phyloP scores from a whole-genome alignment of 2,888 invertebrate genomes.

The Dynastes grantii region DNA sequence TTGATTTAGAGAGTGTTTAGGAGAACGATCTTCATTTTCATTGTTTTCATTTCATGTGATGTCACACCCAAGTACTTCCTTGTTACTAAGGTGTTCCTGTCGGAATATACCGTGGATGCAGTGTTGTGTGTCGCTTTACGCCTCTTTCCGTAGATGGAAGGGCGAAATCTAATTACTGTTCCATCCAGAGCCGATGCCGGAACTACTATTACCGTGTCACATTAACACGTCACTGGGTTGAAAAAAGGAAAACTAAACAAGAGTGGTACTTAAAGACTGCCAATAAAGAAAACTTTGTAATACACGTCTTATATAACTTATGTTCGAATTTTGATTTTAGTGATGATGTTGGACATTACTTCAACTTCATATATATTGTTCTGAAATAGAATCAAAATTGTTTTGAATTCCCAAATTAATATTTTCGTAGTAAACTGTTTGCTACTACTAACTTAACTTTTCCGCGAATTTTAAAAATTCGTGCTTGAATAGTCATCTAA shows the following conservation, averaged over 20 bases:
- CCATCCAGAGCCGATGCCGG: background rate
- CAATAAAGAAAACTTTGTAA: background rate
- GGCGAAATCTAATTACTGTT: constrained; percentile 1
- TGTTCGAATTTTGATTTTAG: background rate
- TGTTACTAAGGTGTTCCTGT: too few relatives aligned
- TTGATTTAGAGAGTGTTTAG: too few relatives aligned
- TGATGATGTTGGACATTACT: too few relatives aligned
- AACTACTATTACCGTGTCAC: background rate
- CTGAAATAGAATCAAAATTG: background rate
- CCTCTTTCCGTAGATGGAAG: background rate
- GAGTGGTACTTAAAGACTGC: background rate
- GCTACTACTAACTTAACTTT: too few relatives aligned
- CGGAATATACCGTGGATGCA: background rate
- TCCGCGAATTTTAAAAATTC: too few relatives aligned
- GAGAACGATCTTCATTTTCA: too few relatives aligned
- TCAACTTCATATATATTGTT: too few relatives aligned
- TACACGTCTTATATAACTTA: background rate
- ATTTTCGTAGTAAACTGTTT: too few relatives aligned
- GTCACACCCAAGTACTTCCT: too few relatives aligned
- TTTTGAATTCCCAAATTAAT: too few relatives aligned
- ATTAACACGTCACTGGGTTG: background rate
- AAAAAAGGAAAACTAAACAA: background rate
- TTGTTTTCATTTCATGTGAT: too few relatives aligned
- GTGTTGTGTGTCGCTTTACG: background rate
- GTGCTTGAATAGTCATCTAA: too few relatives aligned